Conservation (phyloP, 1,140 invertebrate species). For the Caenorhabditis inopinata region DNA sequence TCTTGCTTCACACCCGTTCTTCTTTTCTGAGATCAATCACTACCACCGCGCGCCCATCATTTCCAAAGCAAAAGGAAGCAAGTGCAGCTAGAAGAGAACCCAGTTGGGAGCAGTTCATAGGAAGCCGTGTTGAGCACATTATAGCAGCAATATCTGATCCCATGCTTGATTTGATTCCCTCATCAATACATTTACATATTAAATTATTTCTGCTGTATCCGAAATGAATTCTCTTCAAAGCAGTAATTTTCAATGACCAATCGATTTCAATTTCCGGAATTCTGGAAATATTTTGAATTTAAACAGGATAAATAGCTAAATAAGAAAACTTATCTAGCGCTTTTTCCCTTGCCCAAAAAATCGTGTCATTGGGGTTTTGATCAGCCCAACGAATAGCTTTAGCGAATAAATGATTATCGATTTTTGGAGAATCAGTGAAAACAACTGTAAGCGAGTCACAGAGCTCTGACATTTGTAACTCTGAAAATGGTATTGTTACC, state of each 20-base stretch:
- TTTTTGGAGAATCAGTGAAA: neutral
- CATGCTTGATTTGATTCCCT: neutral
- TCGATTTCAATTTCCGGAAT: neutral
- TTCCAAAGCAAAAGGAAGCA: neutral
- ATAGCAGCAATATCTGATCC: neutral
- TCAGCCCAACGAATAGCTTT: slow-evolving; percentile 12
- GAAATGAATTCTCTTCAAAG: neutral
- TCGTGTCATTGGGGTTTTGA: neutral
- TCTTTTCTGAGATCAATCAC: neutral
- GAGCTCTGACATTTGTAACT: slow-evolving; percentile 6
- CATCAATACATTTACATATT: neutral
- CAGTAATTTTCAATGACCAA: neutral
- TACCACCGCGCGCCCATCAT: neutral
- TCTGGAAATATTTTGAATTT: neutral
- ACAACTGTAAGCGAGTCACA: neutral
- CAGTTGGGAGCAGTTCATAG: neutral
- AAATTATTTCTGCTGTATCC: neutral
- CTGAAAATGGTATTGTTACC: no score
- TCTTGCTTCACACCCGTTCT: neutral
- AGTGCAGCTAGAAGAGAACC: neutral
- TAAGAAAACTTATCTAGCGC: neutral
- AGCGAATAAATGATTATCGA: slow-evolving; percentile 5
- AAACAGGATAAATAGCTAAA: neutral
- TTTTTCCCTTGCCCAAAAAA: neutral
- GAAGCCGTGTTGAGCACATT: neutral